phyloP scores from a whole-genome alignment of 2,888 invertebrate species.

The Leptinotarsa tumamoca region DNA sequence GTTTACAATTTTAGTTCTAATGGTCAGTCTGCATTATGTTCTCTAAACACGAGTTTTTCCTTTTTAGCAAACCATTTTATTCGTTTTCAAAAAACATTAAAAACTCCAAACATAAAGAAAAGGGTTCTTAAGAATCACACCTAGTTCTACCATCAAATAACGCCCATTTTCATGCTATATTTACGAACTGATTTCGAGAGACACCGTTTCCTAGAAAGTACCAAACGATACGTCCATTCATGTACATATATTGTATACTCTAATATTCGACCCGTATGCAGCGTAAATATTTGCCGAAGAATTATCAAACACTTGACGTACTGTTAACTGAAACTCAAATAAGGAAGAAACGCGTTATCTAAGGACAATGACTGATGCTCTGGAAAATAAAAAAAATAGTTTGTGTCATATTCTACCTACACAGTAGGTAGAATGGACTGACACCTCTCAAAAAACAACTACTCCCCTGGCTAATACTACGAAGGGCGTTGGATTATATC shows the following conservation, averaged over 20 bases:
- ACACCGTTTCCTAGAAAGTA: conserved; percentile 2
- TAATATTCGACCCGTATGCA: not conserved
- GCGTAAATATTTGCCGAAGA: conserved; percentile 12
- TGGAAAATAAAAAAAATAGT: not conserved
- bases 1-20: no score
- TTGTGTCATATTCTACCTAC: not conserved
- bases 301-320: conserved; percentile 14
- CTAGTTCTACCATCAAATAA: no score
- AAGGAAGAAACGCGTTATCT: not conserved
- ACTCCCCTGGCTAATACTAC: no score
- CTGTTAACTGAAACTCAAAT: conserved; percentile 2
- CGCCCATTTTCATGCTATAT: not conserved
- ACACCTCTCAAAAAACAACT: no score
- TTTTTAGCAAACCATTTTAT: no score
- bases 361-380: not conserved
- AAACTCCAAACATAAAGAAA: no score
- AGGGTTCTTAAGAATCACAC: no score
- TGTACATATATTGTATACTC: not conserved
- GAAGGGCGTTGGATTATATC: no score
- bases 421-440: no score
- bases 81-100: no score
- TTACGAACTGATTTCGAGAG: not conserved
- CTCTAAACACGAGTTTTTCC: no score
- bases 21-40: no score
- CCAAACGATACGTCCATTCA: not conserved